Base-by-base conservation (phyloP, 1,140 invertebrate species). In the Drosophila pseudoananassae region DNA sequence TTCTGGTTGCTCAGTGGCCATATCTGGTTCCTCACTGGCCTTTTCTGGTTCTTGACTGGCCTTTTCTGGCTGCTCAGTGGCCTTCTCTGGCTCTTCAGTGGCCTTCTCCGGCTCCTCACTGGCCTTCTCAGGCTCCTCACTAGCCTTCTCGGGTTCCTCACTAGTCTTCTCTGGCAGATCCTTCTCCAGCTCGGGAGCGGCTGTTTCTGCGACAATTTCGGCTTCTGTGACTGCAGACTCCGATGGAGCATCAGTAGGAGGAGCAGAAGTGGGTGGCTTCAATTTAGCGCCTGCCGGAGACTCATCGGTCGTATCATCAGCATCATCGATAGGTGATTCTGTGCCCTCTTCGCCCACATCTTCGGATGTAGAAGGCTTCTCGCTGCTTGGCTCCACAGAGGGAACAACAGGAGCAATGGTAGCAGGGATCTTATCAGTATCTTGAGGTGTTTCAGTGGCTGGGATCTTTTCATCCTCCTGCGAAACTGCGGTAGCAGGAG, bases 361-460 rank as follows among this genome's bases (percentile, higher is more conserved):
- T 45, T 88, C 83, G 7, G 63, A 49, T 23, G 6, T 27, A 43
- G 73, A 14, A 43, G 83, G 70, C 52, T 73, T 20, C 53, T 69
- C 61, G 55, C 46, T 78, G 60, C 40, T 64, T 72, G 66, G 45
- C 55, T 88, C 68, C 50, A 69, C 54, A 23, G 40, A 72, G 51
- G 55, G 40, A 70, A 64, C 65, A 73, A 60, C 43, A 63, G 88
- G 76, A 70, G 58, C 57, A 68, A 69, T 69, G 33, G 80, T 57
- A 38, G 45, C 50, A 10, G 43, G 53, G 75, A 47, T 38, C 43
- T 74, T 65, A 38, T 83, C 78, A 50, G 27, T 56, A 40, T 51
- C 50, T 46, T 45, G 46, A 38, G 49, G 72, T 52, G 66, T 17
- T 15, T 7, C 15, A 4, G 80, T 73, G 29, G 38, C 59, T 45